Conservation (phyloP, 2,113 vertebrate species). For the Kryptolebias marmoratus region DNA sequence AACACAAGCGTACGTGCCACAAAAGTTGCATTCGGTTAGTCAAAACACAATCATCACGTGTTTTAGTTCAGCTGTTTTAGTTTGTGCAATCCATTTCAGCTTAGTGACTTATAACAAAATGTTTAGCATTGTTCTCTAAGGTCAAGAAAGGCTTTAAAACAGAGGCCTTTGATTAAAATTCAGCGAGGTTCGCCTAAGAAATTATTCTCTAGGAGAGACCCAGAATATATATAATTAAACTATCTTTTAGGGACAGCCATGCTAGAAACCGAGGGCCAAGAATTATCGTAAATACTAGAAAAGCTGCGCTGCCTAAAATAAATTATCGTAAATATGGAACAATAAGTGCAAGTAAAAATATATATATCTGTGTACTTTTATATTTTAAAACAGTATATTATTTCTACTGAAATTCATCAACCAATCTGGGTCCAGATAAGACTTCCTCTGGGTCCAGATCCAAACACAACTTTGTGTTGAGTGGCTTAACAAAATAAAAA, state of each 20-base stretch:
- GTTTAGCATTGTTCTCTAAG: neutral
- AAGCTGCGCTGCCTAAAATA: too few relatives aligned
- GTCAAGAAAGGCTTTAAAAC: neutral
- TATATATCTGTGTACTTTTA: too few relatives aligned
- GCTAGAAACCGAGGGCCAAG: too few relatives aligned
- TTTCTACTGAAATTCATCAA: too few relatives aligned
- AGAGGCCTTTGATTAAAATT: too few relatives aligned
- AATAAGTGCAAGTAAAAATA: neutral
- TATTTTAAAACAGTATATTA: too few relatives aligned
- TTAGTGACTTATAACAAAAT: neutral
- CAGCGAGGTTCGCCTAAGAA: too few relatives aligned
- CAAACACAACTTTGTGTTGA: neutral
- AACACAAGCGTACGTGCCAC: neutral
- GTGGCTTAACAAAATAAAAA: neutral
- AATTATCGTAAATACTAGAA: too few relatives aligned
- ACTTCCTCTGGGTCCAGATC: neutral
- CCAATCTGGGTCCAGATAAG: too few relatives aligned
- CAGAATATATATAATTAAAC: too few relatives aligned
- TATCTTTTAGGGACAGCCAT: too few relatives aligned
- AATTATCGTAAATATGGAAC: neutral
- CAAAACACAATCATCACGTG: constrained; percentile 27
- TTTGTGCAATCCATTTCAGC: neutral
- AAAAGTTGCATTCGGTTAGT: neutral
- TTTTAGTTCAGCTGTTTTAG: constrained; percentile 18
- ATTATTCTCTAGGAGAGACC: too few relatives aligned